Percentiles rank a stretch among this genome's conserved stretches.
phyloP scores from a whole-genome alignment of 2,797 vertebrate genomes.

The Mionectes olivaceus region DNA sequence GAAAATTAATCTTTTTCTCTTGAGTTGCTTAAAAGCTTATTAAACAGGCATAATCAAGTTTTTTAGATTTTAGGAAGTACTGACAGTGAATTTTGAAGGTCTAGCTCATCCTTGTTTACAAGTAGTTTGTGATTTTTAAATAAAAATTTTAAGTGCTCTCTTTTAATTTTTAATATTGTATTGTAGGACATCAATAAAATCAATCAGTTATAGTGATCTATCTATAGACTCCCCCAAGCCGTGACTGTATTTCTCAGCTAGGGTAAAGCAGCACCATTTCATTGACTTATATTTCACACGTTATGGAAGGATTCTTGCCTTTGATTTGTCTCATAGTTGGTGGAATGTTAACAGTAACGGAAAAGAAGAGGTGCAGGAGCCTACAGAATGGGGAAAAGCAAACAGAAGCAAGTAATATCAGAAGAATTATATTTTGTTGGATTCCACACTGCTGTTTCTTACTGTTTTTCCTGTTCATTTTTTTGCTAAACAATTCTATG shows the following conservation, averaged over 20 bases:
- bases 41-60: neutral
- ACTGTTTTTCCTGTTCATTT: neutral
- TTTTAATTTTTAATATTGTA: neutral
- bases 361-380: neutral
- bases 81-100: neutral
- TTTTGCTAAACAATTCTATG: neutral
- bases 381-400: neutral
- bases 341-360: neutral
- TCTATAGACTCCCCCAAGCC: rapidly evolving
- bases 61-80: neutral
- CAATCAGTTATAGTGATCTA: neutral
- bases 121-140: neutral
- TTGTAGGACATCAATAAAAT: neutral
- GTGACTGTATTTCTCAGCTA: neutral
- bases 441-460: neutral
- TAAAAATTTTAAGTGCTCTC: neutral
- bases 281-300: neutral
- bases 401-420: neutral
- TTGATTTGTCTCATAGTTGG: neutral
- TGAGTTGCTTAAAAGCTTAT: neutral
- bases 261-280: neutral
- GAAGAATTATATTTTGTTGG: neutral
- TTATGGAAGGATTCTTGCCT: neutral
- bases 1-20: neutral
- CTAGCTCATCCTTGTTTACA: neutral